Percentiles rank a stretch among this genome's conserved stretches.
These are phyloP conservation scores for Rissa tridactyla DNA, from an alignment of 2,113 vertebrate species.

Conservation along the genomic window DNA sequence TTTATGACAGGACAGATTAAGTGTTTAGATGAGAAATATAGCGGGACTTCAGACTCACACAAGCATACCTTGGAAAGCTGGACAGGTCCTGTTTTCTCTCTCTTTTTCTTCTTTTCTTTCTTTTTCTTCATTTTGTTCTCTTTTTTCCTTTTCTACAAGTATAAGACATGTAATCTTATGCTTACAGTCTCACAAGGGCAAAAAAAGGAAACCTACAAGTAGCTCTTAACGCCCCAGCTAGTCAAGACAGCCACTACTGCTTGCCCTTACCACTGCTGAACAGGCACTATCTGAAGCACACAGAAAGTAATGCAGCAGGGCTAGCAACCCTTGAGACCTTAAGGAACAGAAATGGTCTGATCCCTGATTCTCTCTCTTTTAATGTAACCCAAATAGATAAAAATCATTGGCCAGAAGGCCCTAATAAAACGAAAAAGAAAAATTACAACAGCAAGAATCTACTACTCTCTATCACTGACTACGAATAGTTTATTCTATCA, in stretches of 20 bases:
- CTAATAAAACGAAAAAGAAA: not conserved
- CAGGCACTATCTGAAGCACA: not conserved
- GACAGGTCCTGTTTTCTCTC: slow-evolving; percentile 80
- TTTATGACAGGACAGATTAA: not conserved
- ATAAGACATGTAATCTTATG: not conserved
- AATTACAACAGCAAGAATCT: not conserved
- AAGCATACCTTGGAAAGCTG: slow-evolving; percentile 86
- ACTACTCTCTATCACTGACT: not conserved
- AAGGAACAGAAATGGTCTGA: not conserved
- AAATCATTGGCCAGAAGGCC: not conserved
- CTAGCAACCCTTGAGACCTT: not conserved
- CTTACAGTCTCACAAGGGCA: not conserved
- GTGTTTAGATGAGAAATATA: not conserved
- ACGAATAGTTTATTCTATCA: not conserved
- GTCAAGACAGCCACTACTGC: not conserved
- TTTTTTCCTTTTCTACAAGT: slow-evolving; percentile 83
- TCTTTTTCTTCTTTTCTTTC: slow-evolving; percentile 85
- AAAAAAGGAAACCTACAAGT: not conserved
- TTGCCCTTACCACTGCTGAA: not conserved
- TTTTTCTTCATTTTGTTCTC: slow-evolving; percentile 85
- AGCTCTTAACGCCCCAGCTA: not conserved
- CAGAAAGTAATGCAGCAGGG: not conserved
- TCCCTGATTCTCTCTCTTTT: not conserved
- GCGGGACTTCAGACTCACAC: not conserved
- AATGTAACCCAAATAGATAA: not conserved